Base-by-base conservation (phyloP, 1,140 invertebrate genomes). In the Polypedilum pembai region DNA sequence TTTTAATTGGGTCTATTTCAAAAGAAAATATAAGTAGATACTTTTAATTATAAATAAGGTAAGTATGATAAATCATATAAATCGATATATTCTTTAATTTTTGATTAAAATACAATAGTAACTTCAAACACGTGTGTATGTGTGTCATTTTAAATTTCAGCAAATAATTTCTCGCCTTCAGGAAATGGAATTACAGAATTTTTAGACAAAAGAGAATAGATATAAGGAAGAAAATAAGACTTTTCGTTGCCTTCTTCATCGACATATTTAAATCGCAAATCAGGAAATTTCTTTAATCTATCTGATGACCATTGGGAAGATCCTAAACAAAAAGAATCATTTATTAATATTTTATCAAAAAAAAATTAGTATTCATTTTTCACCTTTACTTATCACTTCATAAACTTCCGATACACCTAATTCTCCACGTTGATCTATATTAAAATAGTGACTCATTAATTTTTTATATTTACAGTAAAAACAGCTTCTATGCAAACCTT, bases 221-320 rank as follows among this genome's bases (percentile, higher is more conserved):
- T 69, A 18, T 69, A 69, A 20, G 65, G 65, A 20, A 69, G 93
- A 77, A 94, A 90, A 80, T 94, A 94, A 80, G 95, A 95, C 78
- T 94, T 92, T 79, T 94, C 92, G 0, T 92, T 92, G 75, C 91
- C 89, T 74, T 93, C 92, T 81, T 95, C 93, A 82, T 95, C 93
- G 0, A 94, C 92, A 78, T 94, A 94, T 77, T 91, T 91, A 79
- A 94, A 94, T 79, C 92, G 93, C 72, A 94, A 79, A 76, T 94
- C 92, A 1, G 93, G 92, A 80, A 94, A 93, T 87, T 91, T 92
- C 88, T 91, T 18, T 20, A 69, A 21, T 20, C 65, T n/a, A 69
- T 69, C 65, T 69, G 65, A 69, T 10, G n/a, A 18, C 77, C 80
- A 80, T 73, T 80, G 78, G 3, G 75, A 74, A 8, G 87, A 56